Conservation (phyloP, 2,113 vertebrate genomes). For the Antigone vipio region DNA sequence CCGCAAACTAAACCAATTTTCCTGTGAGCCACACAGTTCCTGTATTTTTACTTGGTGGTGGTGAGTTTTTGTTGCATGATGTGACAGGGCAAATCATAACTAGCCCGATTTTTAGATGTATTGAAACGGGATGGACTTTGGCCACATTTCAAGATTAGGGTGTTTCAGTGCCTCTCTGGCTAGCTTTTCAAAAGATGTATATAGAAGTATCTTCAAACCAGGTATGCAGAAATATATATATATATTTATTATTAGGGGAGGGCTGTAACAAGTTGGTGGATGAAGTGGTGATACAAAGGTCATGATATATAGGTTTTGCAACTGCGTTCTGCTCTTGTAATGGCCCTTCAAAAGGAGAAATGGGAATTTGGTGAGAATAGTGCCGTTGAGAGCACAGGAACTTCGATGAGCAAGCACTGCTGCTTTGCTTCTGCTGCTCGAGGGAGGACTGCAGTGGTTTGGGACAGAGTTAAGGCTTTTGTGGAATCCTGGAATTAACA, state of each 20-base stretch:
- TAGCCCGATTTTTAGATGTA: background rate
- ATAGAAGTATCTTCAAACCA: background rate
- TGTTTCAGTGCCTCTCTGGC: background rate
- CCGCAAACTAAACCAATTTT: background rate
- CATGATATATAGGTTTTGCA: rapidly evolving
- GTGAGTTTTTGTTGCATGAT: background rate
- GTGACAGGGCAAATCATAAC: rapidly evolving
- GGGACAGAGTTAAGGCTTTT: background rate
- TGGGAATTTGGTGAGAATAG: background rate
- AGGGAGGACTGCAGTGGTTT: background rate
- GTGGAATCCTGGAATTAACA: background rate
- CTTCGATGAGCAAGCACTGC: rapidly evolving
- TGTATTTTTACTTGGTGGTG: background rate
- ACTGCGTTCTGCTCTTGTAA: background rate
- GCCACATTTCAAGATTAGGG: background rate
- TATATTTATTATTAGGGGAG: background rate
- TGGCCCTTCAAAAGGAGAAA: rapidly evolving
- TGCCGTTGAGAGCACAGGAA: background rate
- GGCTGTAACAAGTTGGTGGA: rapidly evolving
- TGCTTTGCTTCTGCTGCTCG: background rate
- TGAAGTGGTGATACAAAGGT: rapidly evolving
- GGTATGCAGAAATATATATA: rapidly evolving
- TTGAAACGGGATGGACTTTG: background rate
- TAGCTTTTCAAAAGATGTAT: background rate
- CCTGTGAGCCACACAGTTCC: background rate